Evolutionary conservation across 2,113 vertebrate genomes (phyloP).

Genomic region (Gopherus evgoodei): DNA sequence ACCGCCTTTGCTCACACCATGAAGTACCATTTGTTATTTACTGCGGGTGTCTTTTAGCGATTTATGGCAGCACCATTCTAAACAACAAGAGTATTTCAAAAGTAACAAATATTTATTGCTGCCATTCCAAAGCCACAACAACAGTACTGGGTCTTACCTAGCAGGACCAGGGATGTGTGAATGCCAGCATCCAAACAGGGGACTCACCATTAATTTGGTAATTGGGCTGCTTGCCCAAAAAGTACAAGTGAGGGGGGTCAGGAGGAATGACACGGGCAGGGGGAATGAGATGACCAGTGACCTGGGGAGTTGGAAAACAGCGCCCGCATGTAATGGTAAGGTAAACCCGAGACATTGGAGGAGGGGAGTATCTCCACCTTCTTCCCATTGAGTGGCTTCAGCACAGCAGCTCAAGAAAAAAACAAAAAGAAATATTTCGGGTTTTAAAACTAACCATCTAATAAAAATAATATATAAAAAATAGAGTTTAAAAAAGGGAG

Average conservation of each 20-base stretch:
- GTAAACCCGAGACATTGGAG: not conserved
- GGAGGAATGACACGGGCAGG: not conserved
- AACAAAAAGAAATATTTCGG: not conserved
- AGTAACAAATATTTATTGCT: not conserved
- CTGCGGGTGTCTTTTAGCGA: not conserved
- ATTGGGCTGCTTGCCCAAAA: not conserved
- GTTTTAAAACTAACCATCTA: not conserved
- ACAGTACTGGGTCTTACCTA: not conserved
- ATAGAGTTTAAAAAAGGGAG: not conserved
- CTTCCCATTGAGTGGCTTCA: not conserved
- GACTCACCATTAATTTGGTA: not conserved
- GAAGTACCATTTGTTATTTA: not conserved
- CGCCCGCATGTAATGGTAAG: accelerated
- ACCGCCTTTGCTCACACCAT: not conserved
- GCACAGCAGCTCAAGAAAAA: not conserved
- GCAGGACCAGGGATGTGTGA: not conserved
- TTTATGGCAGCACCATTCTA: not conserved
- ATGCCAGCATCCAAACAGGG: not conserved
- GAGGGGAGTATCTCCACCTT: not conserved
- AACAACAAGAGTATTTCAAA: not conserved
- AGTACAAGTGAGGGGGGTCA: not conserved
- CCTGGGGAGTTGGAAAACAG: not conserved
- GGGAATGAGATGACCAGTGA: not conserved
- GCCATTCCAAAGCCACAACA: not conserved
- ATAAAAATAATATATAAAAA: not conserved